Evolutionary conservation across 2,797 vertebrate genomes (phyloP).

Genomic region (Chromobotia macracanthus): DNA sequence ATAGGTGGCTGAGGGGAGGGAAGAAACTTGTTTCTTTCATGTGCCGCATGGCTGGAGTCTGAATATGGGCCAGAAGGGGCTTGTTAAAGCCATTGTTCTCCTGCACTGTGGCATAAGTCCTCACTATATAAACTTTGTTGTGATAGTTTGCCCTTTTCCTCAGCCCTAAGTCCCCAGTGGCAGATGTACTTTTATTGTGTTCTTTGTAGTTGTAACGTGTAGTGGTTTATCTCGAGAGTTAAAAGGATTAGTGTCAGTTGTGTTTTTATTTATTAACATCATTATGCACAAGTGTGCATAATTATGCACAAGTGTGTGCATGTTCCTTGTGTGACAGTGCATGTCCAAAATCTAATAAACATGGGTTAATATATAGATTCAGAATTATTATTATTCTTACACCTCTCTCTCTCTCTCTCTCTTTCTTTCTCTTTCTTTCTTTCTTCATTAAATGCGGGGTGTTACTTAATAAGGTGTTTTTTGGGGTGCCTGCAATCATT

Average conservation of each 20-base stretch:
- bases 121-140: slow-evolving; percentile 80
- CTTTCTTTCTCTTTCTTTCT: too few species aligned
- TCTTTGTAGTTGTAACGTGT: slow-evolving; percentile 3
- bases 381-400: background rate
- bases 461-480: too few species aligned
- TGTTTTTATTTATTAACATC: slow-evolving; percentile 52
- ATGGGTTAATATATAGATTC: background rate
- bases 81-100: slow-evolving; percentile 83
- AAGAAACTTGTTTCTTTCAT: slow-evolving; percentile 81
- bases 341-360: background rate
- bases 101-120: slow-evolving; percentile 73
- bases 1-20: slow-evolving; percentile 67
- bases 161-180: slow-evolving; percentile 71
- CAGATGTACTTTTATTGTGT: slow-evolving; percentile 81
- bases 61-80: slow-evolving; percentile 83
- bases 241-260: slow-evolving; percentile 73
- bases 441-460: too few species aligned
- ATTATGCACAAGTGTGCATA: slow-evolving; percentile 31
- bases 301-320: too few species aligned
- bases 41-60: slow-evolving; percentile 85
- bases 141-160: slow-evolving; percentile 64
- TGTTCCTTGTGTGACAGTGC: background rate
- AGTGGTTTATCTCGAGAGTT: slow-evolving; percentile 64
- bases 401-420: too few species aligned
- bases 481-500: too few species aligned